A percentile compares a stretch with the other conserved stretches of the same genome.
Conservation (phyloP, 2,797 vertebrate species). For the Tadarida brasiliensis region DNA sequence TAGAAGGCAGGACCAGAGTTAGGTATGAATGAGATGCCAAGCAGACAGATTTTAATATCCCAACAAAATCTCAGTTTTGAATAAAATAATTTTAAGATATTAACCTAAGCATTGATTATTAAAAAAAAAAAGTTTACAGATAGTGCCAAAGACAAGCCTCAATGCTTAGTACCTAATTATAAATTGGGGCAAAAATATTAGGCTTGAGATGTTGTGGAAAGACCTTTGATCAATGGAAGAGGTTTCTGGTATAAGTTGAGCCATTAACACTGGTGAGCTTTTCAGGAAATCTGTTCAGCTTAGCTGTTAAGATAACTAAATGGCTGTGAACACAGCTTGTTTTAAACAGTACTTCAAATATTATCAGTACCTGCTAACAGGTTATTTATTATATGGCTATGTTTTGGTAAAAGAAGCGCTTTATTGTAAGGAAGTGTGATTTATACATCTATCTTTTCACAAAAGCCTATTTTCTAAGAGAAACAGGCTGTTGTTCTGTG, state of each 20-base stretch:
- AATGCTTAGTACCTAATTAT: neutral
- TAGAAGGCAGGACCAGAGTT: neutral
- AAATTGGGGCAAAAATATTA: neutral
- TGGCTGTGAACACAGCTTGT: neutral
- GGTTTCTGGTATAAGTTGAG: neutral
- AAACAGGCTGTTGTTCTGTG: constrained; percentile 22
- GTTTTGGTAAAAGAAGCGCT: neutral
- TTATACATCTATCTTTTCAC: constrained; percentile 35
- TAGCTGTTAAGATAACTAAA: neutral
- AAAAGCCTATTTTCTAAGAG: constrained; percentile 56
- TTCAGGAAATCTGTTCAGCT: neutral
- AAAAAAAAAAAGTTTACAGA: neutral
- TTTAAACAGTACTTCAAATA: constrained; percentile 19
- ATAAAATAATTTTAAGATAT: constrained; percentile 22
- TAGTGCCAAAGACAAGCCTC: neutral
- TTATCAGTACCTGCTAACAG: neutral
- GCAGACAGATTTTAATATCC: neutral
- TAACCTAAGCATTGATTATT: neutral
- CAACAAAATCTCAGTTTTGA: neutral
- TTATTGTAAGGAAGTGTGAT: constrained; percentile 4
- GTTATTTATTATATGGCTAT: neutral
- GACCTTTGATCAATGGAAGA: neutral
- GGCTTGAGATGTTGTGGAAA: neutral
- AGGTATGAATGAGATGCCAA: neutral
- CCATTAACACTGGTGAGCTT: neutral